Evolutionary conservation across 2,113 vertebrate genomes (phyloP).

Genomic region (Periophthalmodon schlosseri): DNA sequence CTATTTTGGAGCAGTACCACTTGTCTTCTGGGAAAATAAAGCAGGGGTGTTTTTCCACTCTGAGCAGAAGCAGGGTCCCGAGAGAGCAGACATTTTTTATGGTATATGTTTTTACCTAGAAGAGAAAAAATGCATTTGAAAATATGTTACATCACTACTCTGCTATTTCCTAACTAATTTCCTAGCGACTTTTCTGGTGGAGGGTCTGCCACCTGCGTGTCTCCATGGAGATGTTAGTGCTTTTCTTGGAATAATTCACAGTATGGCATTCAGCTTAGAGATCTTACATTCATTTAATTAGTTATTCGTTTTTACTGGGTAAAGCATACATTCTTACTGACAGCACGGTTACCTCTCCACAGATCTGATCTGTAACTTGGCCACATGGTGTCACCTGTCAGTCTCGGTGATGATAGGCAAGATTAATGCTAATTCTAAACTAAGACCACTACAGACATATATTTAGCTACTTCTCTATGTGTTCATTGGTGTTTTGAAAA

Average conservation of each 20-base stretch:
- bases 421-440: neutral
- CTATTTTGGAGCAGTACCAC: conserved; percentile 73
- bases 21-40: conserved; percentile 53
- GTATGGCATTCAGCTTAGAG: neutral
- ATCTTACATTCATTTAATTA: neutral
- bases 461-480: neutral
- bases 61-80: conserved; percentile 64
- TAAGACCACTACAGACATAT: neutral
- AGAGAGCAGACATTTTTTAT: conserved; percentile 48
- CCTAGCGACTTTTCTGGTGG: no score
- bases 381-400: no score
- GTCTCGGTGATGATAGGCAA: no score
- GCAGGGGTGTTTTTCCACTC: conserved; percentile 63
- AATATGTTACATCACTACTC: neutral
- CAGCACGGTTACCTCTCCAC: no score
- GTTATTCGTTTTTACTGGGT: no score
- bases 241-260: neutral
- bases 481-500: neutral
- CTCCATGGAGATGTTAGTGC: no score
- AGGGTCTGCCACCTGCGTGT: no score
- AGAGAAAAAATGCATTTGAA: neutral
- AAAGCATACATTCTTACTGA: no score
- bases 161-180: neutral
- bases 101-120: conserved; percentile 50
- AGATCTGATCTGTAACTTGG: no score